Evolutionary conservation across 2,113 vertebrate genomes (phyloP), one percentile per base, ranked within the genome.

Genomic region (Lynx canadensis): DNA sequence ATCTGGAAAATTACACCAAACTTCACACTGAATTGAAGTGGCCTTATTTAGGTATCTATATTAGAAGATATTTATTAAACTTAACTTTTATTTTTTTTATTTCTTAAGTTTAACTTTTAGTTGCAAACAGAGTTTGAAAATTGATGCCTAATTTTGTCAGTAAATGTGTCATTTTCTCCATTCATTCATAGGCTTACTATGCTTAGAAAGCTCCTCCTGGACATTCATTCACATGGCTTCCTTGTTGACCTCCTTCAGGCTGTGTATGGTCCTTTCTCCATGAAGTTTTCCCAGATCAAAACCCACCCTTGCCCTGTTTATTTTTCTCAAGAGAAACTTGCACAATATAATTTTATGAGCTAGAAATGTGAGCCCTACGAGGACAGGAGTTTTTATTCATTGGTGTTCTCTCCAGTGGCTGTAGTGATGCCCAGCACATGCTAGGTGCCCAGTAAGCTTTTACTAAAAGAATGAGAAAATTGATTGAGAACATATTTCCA

Each of bases 101-200:
- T 76, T 45, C 29, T 76, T 38, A 38, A 80, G 57, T 69, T 63
- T 41, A 82, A 89, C 4, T 71, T 94, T 66, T 65, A 81, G 25
- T 71, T 90, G 18, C 41, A 91, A 69, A 80, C 3, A 25, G 45
- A 65, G 57, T 69, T 96, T 96, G 71, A 65, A 83, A 94, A 89
- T 18, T 45, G 27, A 65, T 38, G 25, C 10, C 7, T 11, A 27
- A 33, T 55, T 74, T 5, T 79, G 3, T 66, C 29, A 73, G 31
- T 25, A 66, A 66, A 3, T 60, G 14, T 13, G 6, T 19, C 5
- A 10, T 41, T 41, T 41, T 33, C 57, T 66, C 55, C 36, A 82
- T 19, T 88, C 15, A 13, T 69, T 33, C 4, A 31, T 6, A 52
- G 1, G 25, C 14, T 71, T 12, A 14, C 33, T 66, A 38, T 65